Conservation (phyloP, 2,113 vertebrate genomes). For the Scortum barcoo region DNA sequence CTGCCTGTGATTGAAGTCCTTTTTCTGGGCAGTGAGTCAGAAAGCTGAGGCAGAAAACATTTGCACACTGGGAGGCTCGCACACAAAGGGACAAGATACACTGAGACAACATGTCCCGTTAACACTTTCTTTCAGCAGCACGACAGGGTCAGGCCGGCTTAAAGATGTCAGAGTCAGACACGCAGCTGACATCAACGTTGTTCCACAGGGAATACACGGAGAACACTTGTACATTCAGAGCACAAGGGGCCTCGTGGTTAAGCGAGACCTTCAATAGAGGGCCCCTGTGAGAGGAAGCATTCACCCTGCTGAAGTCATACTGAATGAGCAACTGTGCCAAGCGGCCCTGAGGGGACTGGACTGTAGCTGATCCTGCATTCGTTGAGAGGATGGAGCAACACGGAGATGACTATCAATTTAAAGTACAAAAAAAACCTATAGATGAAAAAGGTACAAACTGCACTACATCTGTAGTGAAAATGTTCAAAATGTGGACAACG, state of each 20-base stretch:
- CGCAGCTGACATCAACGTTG: constrained; percentile 54
- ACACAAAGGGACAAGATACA: constrained; percentile 50
- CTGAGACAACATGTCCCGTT: constrained; percentile 58
- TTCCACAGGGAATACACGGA: constrained; percentile 31
- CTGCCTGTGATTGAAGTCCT: constrained; percentile 50
- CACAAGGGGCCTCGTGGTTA: constrained; percentile 43
- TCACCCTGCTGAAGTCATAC: constrained; percentile 46
- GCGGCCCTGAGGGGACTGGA: constrained; percentile 6
- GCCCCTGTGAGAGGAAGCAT: constrained; percentile 21
- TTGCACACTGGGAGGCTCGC: constrained; percentile 35
- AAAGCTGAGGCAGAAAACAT: constrained; percentile 50
- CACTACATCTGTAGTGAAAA: not conserved
- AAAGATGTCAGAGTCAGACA: constrained; percentile 52
- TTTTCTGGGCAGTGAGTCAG: constrained; percentile 57
- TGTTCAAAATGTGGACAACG: not conserved
- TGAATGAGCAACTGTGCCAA: constrained; percentile 20
- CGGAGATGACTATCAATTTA: not conserved
- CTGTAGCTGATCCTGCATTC: constrained; percentile 25
- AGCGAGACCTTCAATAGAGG: constrained; percentile 34
- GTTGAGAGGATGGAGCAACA: constrained; percentile 11
- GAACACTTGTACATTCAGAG: constrained; percentile 54
- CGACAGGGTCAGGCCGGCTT: constrained; percentile 39
- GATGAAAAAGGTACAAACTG: not conserved
- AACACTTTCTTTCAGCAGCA: constrained; percentile 44
- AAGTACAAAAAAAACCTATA: not conserved